These are phyloP conservation scores for Sphaerophoria taeniata DNA, from an alignment of 2,888 invertebrate genomes.

Conservation along the genomic window DNA sequence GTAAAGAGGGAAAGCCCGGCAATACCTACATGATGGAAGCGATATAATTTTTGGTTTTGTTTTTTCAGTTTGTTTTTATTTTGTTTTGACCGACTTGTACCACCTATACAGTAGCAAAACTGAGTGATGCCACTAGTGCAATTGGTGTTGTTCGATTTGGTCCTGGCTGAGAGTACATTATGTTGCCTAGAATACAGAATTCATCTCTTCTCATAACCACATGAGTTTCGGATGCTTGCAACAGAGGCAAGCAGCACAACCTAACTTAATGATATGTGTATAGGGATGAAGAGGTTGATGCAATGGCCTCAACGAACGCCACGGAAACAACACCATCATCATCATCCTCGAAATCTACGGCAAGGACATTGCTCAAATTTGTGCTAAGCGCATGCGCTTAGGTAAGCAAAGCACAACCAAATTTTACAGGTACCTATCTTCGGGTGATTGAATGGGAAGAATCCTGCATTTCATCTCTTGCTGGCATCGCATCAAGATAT, in stretches of 20 bases:
- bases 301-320: conserved; percentile 62
- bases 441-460: conserved; percentile 54
- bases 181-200: conserved; percentile 62
- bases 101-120: conserved; percentile 60
- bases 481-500: neutral
- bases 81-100: conserved; percentile 68
- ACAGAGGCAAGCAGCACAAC: conserved; percentile 33
- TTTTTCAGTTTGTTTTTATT: conserved; percentile 39
- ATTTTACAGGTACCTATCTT: conserved; percentile 62
- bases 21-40: conserved; percentile 41
- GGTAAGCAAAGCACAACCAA: conserved; percentile 52
- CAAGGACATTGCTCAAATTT: conserved; percentile 70
- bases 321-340: conserved; percentile 61
- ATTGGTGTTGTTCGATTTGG: conserved; percentile 66
- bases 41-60: conserved; percentile 50
- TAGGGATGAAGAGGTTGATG: conserved; percentile 64
- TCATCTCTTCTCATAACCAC: conserved; percentile 72
- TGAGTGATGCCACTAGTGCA: conserved; percentile 47
- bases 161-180: conserved; percentile 65
- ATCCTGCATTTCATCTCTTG: conserved; percentile 40
- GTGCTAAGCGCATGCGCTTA: conserved; percentile 62
- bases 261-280: conserved; percentile 46
- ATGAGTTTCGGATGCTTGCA: conserved; percentile 69
- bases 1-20: conserved; percentile 59
- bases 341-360: conserved; percentile 52